phyloP scores from a whole-genome alignment of 2,113 vertebrate species.

The Collichthys lucidus region DNA sequence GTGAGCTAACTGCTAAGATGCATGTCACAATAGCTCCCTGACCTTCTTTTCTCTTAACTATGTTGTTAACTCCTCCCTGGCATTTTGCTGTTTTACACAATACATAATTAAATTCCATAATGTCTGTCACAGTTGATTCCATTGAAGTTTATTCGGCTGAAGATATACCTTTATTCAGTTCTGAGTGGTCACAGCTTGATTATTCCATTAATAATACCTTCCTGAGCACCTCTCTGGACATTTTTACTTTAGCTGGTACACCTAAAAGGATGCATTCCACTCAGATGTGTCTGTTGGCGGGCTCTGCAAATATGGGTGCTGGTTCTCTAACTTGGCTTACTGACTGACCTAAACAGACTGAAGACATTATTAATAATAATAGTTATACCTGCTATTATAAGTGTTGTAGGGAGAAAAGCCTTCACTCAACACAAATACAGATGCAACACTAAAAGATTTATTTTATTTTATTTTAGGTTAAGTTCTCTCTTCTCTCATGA shows the following conservation, averaged over 20 bases:
- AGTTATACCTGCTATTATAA: neutral
- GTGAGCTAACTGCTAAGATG: neutral
- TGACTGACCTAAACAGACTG: neutral
- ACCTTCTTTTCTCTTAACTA: neutral
- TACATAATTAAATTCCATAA: neutral
- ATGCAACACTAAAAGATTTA: no score
- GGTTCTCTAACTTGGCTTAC: neutral
- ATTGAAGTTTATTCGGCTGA: neutral
- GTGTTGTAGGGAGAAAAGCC: neutral
- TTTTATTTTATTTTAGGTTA: no score
- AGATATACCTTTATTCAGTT: no score
- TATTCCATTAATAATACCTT: neutral
- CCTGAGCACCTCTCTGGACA: neutral
- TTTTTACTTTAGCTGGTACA: neutral
- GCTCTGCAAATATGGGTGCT: neutral
- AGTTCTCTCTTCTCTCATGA: no score
- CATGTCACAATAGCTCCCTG: neutral
- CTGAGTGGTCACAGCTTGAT: neutral
- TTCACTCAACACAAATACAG: no score
- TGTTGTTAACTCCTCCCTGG: neutral
- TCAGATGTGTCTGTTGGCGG: neutral
- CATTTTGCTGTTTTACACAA: neutral
- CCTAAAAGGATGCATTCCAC: neutral
- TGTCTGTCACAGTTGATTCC: neutral
- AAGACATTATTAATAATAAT: constrained; percentile 11